Evolutionary conservation across 2,888 invertebrate genomes (phyloP), one percentile per base, ranked within the genome.

Genomic region (Schrankia costaestrigalis): DNA sequence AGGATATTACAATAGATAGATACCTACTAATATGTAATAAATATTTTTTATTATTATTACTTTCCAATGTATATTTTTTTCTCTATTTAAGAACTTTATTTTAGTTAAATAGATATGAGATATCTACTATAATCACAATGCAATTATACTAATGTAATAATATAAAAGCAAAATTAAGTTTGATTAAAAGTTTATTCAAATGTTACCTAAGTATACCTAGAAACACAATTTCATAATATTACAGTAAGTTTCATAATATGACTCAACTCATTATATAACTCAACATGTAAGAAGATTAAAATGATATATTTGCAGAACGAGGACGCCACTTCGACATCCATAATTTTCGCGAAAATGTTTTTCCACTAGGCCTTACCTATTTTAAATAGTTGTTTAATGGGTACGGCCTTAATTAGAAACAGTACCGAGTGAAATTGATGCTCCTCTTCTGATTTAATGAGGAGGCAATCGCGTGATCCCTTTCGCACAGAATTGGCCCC

Each of bases 351-450:
- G 66, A 69, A 76, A 80, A 78, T 72, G 73, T 78, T 81, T 80
- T 81, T 75, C 71, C 66, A 67, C 66, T 65, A 63, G 68, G 69
- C 72, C 73, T 54, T 76, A 75, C 81, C 81, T 85, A 82, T 85
- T 85, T 85, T 78, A 79, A 86, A 86, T 83, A 85, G 86, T 84
- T 83, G 72, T 77, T 80, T 85, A 85, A 86, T 86, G 75, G 85
- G 78, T 65, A 82, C 83, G 78, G 82, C 85, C 85, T 86, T 86
- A 85, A 87, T 86, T 85, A 81, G 77, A 83, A 81, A 71, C 71
- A 64, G 81, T 70, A 73, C 73, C 34, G 78, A 78, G 77, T 63
- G 71, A 84, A 84, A 77, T 73, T 60, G 70, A 74, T 70, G 74
- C 67, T 84, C 80, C 75, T 81, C 71, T 77, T 87, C 84, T 81